These are phyloP conservation scores for Sorex fumeus DNA, from an alignment of 2,113 vertebrate species.

Conservation along the genomic window DNA sequence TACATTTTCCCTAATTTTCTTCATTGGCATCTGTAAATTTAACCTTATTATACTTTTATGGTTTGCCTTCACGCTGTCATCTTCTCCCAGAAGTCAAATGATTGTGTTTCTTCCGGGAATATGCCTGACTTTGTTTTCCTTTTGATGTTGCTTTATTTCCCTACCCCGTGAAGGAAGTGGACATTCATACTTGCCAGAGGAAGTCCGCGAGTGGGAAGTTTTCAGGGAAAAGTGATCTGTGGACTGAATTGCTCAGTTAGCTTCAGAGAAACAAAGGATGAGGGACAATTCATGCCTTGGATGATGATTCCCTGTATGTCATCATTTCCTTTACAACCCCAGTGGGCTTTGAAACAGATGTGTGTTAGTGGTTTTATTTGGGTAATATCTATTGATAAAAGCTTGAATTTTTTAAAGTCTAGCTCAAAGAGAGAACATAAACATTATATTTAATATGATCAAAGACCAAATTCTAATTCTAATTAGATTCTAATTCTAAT, in stretches of 20 bases:
- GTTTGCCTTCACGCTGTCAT: slow-evolving; percentile 36
- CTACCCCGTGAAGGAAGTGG: slow-evolving; percentile 7
- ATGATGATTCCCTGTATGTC: slow-evolving; percentile 43
- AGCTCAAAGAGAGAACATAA: slow-evolving; percentile 24
- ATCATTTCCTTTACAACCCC: slow-evolving; percentile 53
- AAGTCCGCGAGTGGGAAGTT: not conserved
- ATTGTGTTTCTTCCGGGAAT: slow-evolving; percentile 46
- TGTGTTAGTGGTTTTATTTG: slow-evolving; percentile 39
- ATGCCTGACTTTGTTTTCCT: slow-evolving; percentile 39
- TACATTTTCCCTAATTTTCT: slow-evolving; percentile 3
- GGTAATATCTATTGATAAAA: not conserved
- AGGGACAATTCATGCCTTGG: slow-evolving; percentile 65
- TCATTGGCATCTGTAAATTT: not conserved
- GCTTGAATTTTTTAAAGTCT: slow-evolving; percentile 47
- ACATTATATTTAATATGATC: not conserved
- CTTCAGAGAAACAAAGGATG: not conserved
- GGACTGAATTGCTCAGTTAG: not conserved
- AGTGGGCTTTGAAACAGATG: slow-evolving; percentile 37
- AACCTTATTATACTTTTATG: not conserved
- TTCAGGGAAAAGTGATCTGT: not conserved
- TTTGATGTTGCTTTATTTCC: slow-evolving; percentile 39
- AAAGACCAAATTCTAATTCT: not conserved
- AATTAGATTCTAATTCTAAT: not conserved
- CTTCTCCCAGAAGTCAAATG: slow-evolving; percentile 7
- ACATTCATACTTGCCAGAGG: not conserved